Percentiles rank a stretch among this genome's conserved stretches.
Evolutionary conservation across 1,140 invertebrate species (phyloP).

Genomic region (Nephotettix cincticeps): DNA sequence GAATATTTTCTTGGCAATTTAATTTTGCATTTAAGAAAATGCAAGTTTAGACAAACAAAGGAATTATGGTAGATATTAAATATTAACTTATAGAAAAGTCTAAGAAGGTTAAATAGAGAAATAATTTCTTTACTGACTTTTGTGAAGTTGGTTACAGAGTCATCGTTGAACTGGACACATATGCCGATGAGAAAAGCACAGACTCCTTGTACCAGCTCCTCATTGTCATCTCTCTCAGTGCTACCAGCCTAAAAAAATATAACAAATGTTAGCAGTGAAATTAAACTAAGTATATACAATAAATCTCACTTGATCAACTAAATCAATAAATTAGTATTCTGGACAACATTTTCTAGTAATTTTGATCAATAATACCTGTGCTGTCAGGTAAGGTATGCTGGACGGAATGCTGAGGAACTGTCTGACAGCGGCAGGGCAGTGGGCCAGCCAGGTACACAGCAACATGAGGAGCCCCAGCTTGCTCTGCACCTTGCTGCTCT

Average conservation of each 20-base stretch:
- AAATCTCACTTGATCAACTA: too few species aligned
- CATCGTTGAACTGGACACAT: constrained; percentile 91
- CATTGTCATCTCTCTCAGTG: constrained; percentile 82
- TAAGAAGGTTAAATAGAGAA: too few species aligned
- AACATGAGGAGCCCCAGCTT: constrained; percentile 92
- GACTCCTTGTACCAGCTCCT: constrained; percentile 84
- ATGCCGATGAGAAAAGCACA: constrained; percentile 94
- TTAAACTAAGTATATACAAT: too few species aligned
- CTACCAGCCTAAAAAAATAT: constrained; percentile 60
- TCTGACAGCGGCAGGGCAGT: constrained; percentile 81
- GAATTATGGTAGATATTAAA: not conserved
- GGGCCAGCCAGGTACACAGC: constrained; percentile 83
- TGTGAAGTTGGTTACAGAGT: constrained; percentile 74
- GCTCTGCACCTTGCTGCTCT: constrained; percentile 80
- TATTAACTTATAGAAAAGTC: not conserved
- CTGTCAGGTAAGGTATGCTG: constrained; percentile 82
- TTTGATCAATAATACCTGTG: constrained; percentile 57
- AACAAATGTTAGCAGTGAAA: too few species aligned
- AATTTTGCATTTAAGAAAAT: too few species aligned
- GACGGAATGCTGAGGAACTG: constrained; percentile 82
- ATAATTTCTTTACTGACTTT: constrained; percentile 56
- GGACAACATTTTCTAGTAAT: too few species aligned
- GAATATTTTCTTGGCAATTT: too few species aligned
- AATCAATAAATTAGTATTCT: too few species aligned
- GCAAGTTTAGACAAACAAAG: too few species aligned